Conservation (phyloP, 2,888 invertebrate genomes). For the Cephus pulcher region DNA sequence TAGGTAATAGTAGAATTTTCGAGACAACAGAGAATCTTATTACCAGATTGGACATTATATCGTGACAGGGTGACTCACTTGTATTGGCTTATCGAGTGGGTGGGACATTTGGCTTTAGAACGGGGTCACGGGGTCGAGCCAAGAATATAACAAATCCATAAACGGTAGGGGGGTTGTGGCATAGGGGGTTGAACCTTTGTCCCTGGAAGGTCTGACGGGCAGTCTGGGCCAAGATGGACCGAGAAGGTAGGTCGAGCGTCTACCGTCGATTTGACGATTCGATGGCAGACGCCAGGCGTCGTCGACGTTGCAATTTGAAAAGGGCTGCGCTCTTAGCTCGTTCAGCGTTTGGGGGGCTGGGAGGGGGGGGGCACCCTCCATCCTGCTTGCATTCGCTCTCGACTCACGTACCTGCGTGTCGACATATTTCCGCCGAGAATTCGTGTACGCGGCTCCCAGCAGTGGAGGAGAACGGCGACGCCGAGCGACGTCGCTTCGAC, state of each 20-base stretch:
- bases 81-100: neutral
- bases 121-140: neutral
- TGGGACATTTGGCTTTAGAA: neutral
- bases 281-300: slow-evolving; percentile 30
- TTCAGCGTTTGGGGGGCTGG: neutral
- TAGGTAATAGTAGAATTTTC: neutral
- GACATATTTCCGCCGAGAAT: neutral
- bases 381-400: neutral
- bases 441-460: neutral
- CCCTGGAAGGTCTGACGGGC: neutral
- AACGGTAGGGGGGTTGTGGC: neutral
- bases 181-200: too few relatives aligned
- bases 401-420: neutral
- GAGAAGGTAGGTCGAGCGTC: neutral
- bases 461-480: neutral
- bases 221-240: neutral
- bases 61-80: neutral
- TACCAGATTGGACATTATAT: neutral
- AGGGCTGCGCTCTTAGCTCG: slow-evolving; percentile 7
- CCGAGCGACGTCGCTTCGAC: neutral
- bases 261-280: slow-evolving; percentile 24
- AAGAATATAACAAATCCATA: slow-evolving; percentile 3
- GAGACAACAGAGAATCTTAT: neutral
- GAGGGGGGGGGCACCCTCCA: neutral
- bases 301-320: slow-evolving; percentile 34